A percentile compares a stretch with the other conserved stretches of the same genome.
phyloP scores from a whole-genome alignment of 2,797 vertebrate genomes.

The Diceros bicornis region DNA sequence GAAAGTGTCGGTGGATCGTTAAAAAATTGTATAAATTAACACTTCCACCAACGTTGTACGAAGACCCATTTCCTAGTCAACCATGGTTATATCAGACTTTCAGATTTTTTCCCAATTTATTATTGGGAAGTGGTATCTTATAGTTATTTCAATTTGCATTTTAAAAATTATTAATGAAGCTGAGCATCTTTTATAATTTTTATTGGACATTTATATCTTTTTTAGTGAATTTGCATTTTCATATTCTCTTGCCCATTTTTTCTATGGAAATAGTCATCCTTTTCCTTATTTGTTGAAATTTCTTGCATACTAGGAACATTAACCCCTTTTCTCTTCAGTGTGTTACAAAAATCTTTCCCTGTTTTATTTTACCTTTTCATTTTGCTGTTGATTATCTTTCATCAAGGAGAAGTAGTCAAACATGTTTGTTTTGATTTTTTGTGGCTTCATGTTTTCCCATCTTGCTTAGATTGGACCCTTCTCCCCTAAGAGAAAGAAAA shows the following conservation, averaged over 20 bases:
- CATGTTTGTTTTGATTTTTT: background rate
- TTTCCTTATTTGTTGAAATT: background rate
- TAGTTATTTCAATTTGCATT: background rate
- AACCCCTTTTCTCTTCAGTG: background rate
- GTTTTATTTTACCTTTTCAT: background rate
- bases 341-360: background rate
- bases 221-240: background rate
- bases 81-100: background rate
- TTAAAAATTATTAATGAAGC: background rate
- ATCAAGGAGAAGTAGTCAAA: background rate
- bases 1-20: background rate
- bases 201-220: background rate
- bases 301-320: background rate
- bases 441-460: background rate
- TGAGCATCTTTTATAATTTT: background rate
- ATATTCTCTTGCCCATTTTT: background rate
- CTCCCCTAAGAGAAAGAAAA: background rate
- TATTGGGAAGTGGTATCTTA: background rate
- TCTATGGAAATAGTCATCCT: background rate
- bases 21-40: background rate
- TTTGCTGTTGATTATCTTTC: background rate
- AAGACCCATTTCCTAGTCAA: background rate
- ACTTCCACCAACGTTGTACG: background rate
- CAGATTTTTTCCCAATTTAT: background rate
- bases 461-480: background rate